These are phyloP conservation scores for Lethocerus indicus DNA, from an alignment of 1,140 invertebrate genomes.

Conservation along the genomic window DNA sequence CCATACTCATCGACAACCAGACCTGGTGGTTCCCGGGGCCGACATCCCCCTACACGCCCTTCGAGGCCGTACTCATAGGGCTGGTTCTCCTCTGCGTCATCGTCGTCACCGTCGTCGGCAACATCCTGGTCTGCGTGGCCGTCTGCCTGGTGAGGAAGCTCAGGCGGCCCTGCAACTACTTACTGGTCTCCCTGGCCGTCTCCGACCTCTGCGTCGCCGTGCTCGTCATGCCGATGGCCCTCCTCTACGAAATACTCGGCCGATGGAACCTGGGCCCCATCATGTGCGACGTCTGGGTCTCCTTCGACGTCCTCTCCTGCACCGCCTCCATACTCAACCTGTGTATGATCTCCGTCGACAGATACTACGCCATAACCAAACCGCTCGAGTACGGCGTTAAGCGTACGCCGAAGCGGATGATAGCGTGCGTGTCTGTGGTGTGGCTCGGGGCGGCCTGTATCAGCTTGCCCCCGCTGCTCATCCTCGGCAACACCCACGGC, in stretches of 20 bases:
- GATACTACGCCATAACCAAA: conserved; percentile 81
- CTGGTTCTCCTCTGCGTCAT: conserved; percentile 56
- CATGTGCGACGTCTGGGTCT: conserved; percentile 74
- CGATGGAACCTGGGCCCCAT: conserved; percentile 69
- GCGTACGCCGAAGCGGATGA: conserved; percentile 66
- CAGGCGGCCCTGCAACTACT: conserved; percentile 65
- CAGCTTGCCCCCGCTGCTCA: conserved; percentile 69
- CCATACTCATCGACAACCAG: no score
- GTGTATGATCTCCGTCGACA: conserved; percentile 68
- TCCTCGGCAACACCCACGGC: conserved; percentile 69
- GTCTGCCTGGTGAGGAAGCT: conserved; percentile 76
- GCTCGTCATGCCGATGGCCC: conserved; percentile 72
- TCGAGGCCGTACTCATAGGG: conserved; percentile 47
- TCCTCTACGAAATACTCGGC: conserved; percentile 61
- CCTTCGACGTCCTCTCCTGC: conserved; percentile 63
- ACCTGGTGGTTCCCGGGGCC: conserved; percentile 11
- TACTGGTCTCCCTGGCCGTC: conserved; percentile 80
- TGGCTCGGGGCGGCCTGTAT: conserved; percentile 82
- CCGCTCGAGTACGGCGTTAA: conserved; percentile 79
- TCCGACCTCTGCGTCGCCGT: conserved; percentile 69
- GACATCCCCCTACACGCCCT: conserved; percentile 25
- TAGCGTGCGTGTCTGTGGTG: conserved; percentile 67
- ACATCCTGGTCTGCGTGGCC: conserved; percentile 75
- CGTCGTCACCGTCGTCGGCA: conserved; percentile 67
- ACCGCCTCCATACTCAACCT: conserved; percentile 84